Evolutionary conservation across 2,797 vertebrate genomes (phyloP).

Genomic region (Miichthys miiuy): DNA sequence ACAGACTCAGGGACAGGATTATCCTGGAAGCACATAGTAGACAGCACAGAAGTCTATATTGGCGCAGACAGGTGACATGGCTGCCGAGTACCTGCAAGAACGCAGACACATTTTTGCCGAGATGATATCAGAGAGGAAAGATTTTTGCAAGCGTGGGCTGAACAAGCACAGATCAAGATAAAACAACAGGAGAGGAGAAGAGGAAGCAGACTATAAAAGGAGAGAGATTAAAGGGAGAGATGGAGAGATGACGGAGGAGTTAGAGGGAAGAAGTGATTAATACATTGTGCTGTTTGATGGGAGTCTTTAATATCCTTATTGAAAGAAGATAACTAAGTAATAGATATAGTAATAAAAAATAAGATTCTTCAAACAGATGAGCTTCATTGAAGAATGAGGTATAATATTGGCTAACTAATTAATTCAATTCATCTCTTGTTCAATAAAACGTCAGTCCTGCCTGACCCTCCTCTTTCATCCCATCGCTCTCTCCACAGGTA

Average conservation of each 20-base stretch:
- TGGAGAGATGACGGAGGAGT: constrained; percentile 1
- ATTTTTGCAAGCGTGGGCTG: constrained; percentile 9
- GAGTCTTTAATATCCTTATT: constrained; percentile 56
- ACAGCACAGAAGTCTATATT: constrained; percentile 1
- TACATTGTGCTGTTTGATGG: constrained; percentile 27
- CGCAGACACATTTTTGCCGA: constrained; percentile 20
- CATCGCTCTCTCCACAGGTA: constrained; percentile 71
- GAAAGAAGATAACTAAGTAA: constrained; percentile 24
- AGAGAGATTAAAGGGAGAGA: not conserved
- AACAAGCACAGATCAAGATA: not conserved
- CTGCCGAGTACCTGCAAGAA: constrained; percentile 1
- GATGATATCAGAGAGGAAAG: constrained; percentile 18
- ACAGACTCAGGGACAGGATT: constrained; percentile 3
- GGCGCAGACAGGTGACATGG: constrained; percentile 11
- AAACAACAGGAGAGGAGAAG: not conserved
- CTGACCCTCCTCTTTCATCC: not conserved
- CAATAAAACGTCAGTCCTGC: not conserved
- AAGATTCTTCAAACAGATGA: constrained; percentile 37
- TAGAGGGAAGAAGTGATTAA: constrained; percentile 1
- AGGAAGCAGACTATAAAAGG: not conserved
- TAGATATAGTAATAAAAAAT: no score
- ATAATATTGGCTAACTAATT: constrained; percentile 10
- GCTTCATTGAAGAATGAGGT: constrained; percentile 14
- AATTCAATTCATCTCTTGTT: constrained; percentile 1
- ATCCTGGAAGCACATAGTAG: constrained; percentile 5